phyloP scores from a whole-genome alignment of 2,797 vertebrate genomes.

The Epinephelus coioides region DNA sequence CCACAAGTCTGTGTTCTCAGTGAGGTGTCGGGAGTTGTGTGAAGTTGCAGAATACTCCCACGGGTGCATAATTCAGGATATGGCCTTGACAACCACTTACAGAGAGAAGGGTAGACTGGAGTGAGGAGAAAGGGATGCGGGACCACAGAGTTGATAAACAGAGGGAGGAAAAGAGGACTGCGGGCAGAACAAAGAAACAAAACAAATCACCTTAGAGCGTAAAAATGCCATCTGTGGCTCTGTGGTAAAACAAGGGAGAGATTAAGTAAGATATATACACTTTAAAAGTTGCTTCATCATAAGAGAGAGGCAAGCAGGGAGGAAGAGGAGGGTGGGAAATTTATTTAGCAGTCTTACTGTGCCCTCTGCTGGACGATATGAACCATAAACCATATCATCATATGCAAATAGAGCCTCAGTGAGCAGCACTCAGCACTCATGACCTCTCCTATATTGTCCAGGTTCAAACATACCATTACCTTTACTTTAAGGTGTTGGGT shows the following conservation, averaged over 20 bases:
- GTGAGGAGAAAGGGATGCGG: constrained; percentile 36
- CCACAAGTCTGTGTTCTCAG: constrained; percentile 33
- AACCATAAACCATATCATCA: neutral
- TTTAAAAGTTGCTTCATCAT: constrained; percentile 57
- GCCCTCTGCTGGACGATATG: constrained; percentile 78
- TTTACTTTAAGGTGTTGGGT: too few species aligned
- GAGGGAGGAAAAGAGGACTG: neutral
- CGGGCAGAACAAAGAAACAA: constrained; percentile 69
- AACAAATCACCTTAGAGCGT: constrained; percentile 73
- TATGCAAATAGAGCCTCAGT: neutral
- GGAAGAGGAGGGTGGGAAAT: neutral
- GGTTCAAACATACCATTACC: constrained; percentile 6
- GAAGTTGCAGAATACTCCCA: constrained; percentile 47
- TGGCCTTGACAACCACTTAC: constrained; percentile 48
- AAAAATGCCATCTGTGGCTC: constrained; percentile 71
- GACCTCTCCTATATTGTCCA: neutral
- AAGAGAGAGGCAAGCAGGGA: constrained; percentile 21
- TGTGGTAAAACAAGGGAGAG: constrained; percentile 34
- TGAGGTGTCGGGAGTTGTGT: constrained; percentile 36
- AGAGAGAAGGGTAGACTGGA: constrained; percentile 44
- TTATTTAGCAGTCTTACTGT: constrained; percentile 50
- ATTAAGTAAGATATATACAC: constrained; percentile 41
- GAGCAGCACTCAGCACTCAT: neutral
- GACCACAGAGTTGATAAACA: constrained; percentile 37
- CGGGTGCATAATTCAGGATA: constrained; percentile 63